Evolutionary conservation across 2,888 invertebrate genomes (phyloP), one percentile per base, ranked within the genome.

Genomic region (Gisinianus flammeolus): DNA sequence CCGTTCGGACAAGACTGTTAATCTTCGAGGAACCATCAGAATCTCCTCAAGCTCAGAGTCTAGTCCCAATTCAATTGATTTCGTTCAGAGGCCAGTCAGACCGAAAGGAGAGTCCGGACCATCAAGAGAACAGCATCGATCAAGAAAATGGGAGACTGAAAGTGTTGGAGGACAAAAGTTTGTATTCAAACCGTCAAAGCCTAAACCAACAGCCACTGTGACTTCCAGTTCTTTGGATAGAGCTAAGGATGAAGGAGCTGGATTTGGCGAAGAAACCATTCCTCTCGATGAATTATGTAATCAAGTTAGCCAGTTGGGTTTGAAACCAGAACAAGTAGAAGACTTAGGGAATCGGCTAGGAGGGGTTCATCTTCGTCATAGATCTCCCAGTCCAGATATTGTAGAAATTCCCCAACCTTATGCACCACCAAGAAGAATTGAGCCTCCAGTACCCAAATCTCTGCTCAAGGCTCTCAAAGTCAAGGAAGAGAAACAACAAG

Each of bases 251-350:
- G n/a, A 19, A 44, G 44, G 44, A 44, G 6, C 12, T 44, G 44
- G 1, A 44, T n/a, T n/a, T n/a, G 44, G 19, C 12, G 3, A 71
- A 0, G 28, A 54, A 10, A 72, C 58, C 3, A 28, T 72, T 58
- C 58, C 33, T 10, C 10, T 72, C 30, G 33, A 30, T 4, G 26
- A 28, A 10, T 31, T 72, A 8, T 26, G 28, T 30, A 22, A 72
- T 3, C 72, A 72, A 33, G 33, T 72, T 2, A 58, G 72, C 22
- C 30, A 58, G 24, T 33, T 72, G 8, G 56, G 56, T n/a, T 28
- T 72, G 19, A 58, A 58, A 1, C 8, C 2, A 16, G 22, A 33
- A 1, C 2, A 68, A 19, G 16, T 68, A 22, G 69, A 6, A 44
- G 22, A 58, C 16, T 2, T 44, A 1, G 44, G 8, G 19, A 58